phyloP scores from a whole-genome alignment of 2,797 vertebrate genomes.

The Aulostomus chinensis region DNA sequence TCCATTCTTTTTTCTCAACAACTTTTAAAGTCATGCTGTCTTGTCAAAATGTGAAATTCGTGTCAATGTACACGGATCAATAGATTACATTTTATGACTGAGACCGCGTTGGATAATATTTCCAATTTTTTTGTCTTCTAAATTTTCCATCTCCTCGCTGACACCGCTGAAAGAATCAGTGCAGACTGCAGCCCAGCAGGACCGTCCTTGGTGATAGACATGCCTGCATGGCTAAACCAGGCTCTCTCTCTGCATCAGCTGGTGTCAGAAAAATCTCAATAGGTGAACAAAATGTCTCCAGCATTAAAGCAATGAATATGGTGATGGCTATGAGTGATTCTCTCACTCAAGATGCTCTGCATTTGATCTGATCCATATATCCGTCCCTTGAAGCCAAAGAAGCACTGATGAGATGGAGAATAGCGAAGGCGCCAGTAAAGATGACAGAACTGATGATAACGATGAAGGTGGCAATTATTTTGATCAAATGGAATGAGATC shows the following conservation, averaged over 20 bases:
- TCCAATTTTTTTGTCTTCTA: conserved; percentile 9
- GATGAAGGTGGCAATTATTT: conserved; percentile 75
- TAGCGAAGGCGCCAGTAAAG: conserved; percentile 42
- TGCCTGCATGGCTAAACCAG: conserved; percentile 13
- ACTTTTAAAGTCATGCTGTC: no score
- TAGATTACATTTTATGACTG: no score
- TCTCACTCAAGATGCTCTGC: conserved; percentile 47
- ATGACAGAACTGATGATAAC: conserved; percentile 72
- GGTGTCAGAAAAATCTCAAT: conserved; percentile 61
- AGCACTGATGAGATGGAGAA: conserved; percentile 63
- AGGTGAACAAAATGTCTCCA: conserved; percentile 60
- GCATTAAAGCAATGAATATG: conserved; percentile 71
- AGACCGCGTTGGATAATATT: no score
- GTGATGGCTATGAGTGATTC: conserved; percentile 67
- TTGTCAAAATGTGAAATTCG: no score
- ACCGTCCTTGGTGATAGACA: conserved; percentile 26
- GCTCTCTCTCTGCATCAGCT: conserved; percentile 38
- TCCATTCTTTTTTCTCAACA: no score
- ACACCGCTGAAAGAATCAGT: conserved; percentile 3
- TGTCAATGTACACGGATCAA: no score
- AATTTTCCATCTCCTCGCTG: conserved; percentile 14
- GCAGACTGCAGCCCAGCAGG: conserved; percentile 28
- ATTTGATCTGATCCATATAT: conserved; percentile 59
- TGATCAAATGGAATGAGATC: conserved; percentile 74
- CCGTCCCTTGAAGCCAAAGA: conserved; percentile 44